Evolutionary conservation across 2,113 vertebrate species (phyloP).

Genomic region (Empidonax alnorum): DNA sequence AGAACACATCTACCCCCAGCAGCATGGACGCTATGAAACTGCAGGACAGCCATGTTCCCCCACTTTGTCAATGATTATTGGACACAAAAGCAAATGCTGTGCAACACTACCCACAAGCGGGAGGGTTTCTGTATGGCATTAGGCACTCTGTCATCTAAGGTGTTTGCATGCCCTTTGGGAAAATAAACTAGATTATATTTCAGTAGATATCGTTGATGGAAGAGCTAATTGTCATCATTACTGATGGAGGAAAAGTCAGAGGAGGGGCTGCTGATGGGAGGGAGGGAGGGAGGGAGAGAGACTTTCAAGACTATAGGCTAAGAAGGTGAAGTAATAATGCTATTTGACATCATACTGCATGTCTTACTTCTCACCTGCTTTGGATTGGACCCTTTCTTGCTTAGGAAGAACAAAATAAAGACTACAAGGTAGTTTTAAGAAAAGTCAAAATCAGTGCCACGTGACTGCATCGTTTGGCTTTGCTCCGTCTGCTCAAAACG

Average conservation of each 20-base stretch:
- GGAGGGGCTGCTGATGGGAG: neutral
- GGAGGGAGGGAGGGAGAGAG: neutral
- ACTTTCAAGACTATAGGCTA: neutral
- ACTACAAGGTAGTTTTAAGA: neutral
- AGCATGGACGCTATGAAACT: accelerated
- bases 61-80: neutral
- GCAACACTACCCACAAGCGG: accelerated
- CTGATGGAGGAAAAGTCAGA: neutral
- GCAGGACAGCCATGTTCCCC: neutral
- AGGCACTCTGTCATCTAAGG: neutral
- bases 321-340: neutral
- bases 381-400: neutral
- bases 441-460: accelerated
- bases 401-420: neutral
- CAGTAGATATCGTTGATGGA: neutral
- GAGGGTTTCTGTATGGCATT: neutral
- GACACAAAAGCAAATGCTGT: neutral
- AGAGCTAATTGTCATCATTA: neutral
- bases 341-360: neutral
- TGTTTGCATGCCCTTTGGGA: neutral
- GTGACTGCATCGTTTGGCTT: neutral
- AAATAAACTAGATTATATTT: neutral
- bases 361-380: neutral
- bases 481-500: neutral
- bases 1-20: neutral